Conservation (phyloP, 2,113 vertebrate species). For the Mesembrinibis cayennensis region DNA sequence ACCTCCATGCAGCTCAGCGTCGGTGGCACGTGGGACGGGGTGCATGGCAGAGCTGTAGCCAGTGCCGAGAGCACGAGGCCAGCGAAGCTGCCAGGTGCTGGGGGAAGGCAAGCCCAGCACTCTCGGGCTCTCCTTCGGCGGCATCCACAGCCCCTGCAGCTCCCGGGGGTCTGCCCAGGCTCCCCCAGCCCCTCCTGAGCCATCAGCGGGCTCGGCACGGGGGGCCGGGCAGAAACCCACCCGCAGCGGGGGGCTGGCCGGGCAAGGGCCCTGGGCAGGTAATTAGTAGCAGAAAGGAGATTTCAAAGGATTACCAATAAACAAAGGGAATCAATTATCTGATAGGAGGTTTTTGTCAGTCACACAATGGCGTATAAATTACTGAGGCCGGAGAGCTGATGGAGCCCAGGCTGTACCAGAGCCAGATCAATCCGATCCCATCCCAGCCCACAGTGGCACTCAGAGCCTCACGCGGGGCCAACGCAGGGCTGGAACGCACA, state of each 20-base stretch:
- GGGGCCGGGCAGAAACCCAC: neutral
- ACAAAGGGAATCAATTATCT: neutral
- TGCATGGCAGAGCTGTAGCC: neutral
- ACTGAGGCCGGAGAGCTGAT: neutral
- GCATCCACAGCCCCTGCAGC: neutral
- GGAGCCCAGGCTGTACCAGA: neutral
- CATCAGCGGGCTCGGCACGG: fast-evolving
- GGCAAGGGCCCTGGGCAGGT: neutral
- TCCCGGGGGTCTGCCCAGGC: neutral
- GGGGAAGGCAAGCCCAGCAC: neutral
- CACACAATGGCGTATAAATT: neutral
- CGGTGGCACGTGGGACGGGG: fast-evolving
- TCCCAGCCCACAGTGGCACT: neutral
- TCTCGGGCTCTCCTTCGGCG: neutral
- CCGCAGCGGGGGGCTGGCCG: fast-evolving
- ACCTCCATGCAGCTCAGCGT: fast-evolving
- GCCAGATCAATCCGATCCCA: neutral
- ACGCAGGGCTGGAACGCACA: fast-evolving
- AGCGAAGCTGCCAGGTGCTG: fast-evolving
- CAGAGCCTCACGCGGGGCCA: neutral
- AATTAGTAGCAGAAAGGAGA: neutral
- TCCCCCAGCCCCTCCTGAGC: neutral
- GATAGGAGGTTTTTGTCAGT: neutral
- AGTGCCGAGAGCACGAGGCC: neutral
- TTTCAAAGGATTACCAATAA: neutral